phyloP scores from a whole-genome alignment of 2,113 vertebrate genomes.

The Hoplias malabaricus region DNA sequence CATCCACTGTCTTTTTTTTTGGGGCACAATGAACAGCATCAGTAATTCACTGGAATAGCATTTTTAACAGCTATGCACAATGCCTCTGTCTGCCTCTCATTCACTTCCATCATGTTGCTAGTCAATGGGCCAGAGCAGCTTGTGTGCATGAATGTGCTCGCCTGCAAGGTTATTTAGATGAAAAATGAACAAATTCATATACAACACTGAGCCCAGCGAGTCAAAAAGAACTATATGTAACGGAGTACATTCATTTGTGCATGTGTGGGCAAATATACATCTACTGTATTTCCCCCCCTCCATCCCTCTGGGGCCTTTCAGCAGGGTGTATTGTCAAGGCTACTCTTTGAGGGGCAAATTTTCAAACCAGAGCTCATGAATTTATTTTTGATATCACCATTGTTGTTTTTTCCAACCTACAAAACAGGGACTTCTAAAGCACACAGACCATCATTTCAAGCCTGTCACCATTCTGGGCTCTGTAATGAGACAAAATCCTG shows the following conservation, averaged over 20 bases:
- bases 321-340: constrained; percentile 42
- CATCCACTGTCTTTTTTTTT: constrained; percentile 48
- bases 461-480: constrained; percentile 22
- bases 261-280: constrained; percentile 15
- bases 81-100: constrained; percentile 3
- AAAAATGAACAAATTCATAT: constrained; percentile 44
- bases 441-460: constrained; percentile 26
- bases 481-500: constrained; percentile 21
- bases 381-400: constrained; percentile 36
- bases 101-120: constrained; percentile 55
- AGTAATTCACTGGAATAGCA: constrained; percentile 70
- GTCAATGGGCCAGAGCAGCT: constrained; percentile 37
- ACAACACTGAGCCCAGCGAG: constrained; percentile 16
- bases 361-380: constrained; percentile 34
- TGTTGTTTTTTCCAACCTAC: constrained; percentile 13
- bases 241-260: constrained; percentile 38
- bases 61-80: constrained; percentile 67
- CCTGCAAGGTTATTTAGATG: constrained; percentile 49
- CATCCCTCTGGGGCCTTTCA: constrained; percentile 10
- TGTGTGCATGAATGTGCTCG: not conserved
- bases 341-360: constrained; percentile 23
- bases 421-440: constrained; percentile 20
- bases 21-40: constrained; percentile 64
- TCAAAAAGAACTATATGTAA: constrained; percentile 23
- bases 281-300: constrained; percentile 25